A percentile compares a stretch with the other conserved stretches of the same genome.
Conservation (phyloP, 2,888 invertebrate genomes). For the Synanthedon andrenaeformis region DNA sequence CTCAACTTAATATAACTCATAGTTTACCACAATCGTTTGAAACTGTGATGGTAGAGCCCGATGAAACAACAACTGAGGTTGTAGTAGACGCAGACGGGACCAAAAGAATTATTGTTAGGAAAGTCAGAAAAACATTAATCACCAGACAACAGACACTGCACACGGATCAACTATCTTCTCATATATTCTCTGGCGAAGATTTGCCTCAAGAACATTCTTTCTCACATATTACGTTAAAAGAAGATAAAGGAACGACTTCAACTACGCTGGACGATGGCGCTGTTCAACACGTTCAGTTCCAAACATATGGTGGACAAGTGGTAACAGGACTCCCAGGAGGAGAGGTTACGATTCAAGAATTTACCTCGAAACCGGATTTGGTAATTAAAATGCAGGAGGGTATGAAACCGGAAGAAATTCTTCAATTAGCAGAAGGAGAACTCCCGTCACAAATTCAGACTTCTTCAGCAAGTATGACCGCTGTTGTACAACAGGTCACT, state of each 20-base stretch:
- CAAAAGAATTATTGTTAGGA: constrained; percentile 82
- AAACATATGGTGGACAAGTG: constrained; percentile 75
- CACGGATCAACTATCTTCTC: constrained; percentile 70
- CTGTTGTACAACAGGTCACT: constrained; percentile 86
- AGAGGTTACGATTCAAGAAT: constrained; percentile 74
- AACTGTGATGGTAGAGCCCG: constrained; percentile 84
- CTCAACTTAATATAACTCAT: constrained; percentile 79
- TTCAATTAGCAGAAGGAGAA: constrained; percentile 48
- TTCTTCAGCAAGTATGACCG: constrained; percentile 79
- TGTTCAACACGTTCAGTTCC: constrained; percentile 72
- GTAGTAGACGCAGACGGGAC: constrained; percentile 85
- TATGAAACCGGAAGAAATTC: constrained; percentile 62
- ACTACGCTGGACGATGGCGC: constrained; percentile 71
- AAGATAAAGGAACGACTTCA: constrained; percentile 73
- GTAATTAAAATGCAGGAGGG: constrained; percentile 70
- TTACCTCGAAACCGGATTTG: constrained; percentile 73
- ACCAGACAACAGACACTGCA: constrained; percentile 76
- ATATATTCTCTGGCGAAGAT: constrained; percentile 66
- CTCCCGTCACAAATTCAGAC: constrained; percentile 62
- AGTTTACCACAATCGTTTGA: constrained; percentile 82
- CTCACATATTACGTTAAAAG: constrained; percentile 76
- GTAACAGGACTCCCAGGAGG: constrained; percentile 74
- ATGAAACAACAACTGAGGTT: constrained; percentile 85
- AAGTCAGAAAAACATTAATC: constrained; percentile 76
- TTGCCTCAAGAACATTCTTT: constrained; percentile 74